Evolutionary conservation across 2,888 invertebrate genomes (phyloP).

Genomic region (Agrotis ipsilon): DNA sequence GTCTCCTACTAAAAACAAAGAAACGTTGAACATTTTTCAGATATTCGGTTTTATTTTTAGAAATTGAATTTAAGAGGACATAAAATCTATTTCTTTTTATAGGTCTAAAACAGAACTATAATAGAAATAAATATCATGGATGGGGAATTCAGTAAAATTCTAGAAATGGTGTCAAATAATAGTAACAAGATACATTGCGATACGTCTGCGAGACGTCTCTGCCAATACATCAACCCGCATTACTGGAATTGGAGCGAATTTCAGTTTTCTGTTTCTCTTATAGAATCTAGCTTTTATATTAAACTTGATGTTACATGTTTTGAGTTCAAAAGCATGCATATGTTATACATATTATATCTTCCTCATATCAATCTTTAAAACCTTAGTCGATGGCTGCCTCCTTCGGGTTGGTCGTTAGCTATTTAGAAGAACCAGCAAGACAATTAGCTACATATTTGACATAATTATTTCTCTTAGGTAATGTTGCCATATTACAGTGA

Average conservation of each 20-base stretch:
- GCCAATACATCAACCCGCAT: slow-evolving; percentile 33
- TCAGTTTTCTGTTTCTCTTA: neutral
- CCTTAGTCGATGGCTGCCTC: neutral
- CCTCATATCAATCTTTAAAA: neutral
- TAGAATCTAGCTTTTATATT: slow-evolving; percentile 2
- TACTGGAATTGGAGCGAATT: slow-evolving; percentile 1
- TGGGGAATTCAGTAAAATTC: neutral
- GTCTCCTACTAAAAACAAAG: neutral
- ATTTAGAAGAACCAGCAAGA: neutral
- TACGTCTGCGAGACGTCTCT: neutral
- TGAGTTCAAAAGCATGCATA: neutral
- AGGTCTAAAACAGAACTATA: neutral
- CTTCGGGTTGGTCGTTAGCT: neutral
- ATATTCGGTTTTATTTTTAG: neutral
- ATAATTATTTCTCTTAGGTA: neutral
- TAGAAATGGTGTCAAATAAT: slow-evolving; percentile 13
- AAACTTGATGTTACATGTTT: neutral
- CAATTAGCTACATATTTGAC: neutral
- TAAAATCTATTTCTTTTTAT: no score
- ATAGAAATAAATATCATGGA: neutral
- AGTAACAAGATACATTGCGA: slow-evolving; percentile 23
- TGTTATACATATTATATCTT: no score
- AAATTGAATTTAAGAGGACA: no score
- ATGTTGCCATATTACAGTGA: neutral
- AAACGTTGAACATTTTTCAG: neutral